Evolutionary conservation across 2,113 vertebrate species (phyloP).

Genomic region (Bambusicola thoracicus): DNA sequence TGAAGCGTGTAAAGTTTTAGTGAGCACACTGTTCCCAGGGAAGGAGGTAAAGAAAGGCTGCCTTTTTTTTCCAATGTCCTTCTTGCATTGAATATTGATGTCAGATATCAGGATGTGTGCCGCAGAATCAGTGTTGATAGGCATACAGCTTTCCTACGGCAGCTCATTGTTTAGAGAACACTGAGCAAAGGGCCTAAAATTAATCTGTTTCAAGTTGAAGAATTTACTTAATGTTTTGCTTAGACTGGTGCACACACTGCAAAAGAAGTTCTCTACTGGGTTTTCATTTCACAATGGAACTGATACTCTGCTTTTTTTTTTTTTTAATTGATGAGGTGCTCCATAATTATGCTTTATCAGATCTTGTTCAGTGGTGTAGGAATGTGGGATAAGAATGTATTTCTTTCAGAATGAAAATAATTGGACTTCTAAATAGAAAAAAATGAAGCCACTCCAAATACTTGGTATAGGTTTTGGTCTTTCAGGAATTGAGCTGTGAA

Average conservation of each 20-base stretch:
- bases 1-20: background rate
- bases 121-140: background rate
- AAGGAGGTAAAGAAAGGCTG: background rate
- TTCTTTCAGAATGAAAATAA: background rate
- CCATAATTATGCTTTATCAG: background rate
- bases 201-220: background rate
- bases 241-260: accelerated
- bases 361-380: background rate
- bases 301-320: background rate
- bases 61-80: background rate
- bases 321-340: background rate
- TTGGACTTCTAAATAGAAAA: background rate
- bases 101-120: background rate
- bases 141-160: background rate
- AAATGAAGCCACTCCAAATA: background rate
- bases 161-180: background rate
- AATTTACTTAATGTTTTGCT: background rate
- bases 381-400: background rate
- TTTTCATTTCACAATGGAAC: background rate
- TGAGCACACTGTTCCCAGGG: background rate
- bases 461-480: background rate
- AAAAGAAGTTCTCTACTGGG: background rate
- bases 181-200: background rate
- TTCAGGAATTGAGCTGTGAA: background rate
- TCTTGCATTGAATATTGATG: background rate